phyloP scores from a whole-genome alignment of 1,140 invertebrate genomes.

The Sycophaga agraensis region DNA sequence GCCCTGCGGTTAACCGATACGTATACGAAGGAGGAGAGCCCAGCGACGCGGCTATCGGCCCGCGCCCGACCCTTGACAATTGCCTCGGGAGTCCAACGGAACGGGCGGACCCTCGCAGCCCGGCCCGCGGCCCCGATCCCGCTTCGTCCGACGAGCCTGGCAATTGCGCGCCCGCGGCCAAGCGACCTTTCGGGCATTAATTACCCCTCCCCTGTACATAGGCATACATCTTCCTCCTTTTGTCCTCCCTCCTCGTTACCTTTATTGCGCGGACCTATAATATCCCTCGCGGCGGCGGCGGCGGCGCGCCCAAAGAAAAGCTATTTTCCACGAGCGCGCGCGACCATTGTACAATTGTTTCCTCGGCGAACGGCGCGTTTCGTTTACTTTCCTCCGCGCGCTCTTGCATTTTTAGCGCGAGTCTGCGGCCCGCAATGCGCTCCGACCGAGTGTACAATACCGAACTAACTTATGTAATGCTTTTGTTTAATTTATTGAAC shows the following conservation, averaged over 20 bases:
- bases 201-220: conserved; percentile 9
- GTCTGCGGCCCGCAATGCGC: no score
- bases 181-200: conserved; percentile 22
- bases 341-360: no score
- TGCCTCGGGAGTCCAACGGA: conserved; percentile 30
- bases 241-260: background rate
- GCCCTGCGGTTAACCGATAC: conserved; percentile 40
- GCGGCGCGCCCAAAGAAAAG: no score
- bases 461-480: background rate
- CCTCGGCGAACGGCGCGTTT: no score
- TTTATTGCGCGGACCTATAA: background rate
- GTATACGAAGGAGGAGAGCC: no score
- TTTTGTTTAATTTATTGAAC: conserved; percentile 14
- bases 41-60: no score
- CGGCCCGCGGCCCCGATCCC: background rate
- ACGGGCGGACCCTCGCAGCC: background rate
- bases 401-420: background rate
- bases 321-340: no score
- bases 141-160: conserved; percentile 3
- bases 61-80: conserved; percentile 12
- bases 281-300: no score
- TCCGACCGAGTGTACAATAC: no score
- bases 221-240: background rate
- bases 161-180: background rate
- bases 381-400: background rate